Conservation (phyloP, 1,140 invertebrate species). For the Drosophila lacteicornis region DNA sequence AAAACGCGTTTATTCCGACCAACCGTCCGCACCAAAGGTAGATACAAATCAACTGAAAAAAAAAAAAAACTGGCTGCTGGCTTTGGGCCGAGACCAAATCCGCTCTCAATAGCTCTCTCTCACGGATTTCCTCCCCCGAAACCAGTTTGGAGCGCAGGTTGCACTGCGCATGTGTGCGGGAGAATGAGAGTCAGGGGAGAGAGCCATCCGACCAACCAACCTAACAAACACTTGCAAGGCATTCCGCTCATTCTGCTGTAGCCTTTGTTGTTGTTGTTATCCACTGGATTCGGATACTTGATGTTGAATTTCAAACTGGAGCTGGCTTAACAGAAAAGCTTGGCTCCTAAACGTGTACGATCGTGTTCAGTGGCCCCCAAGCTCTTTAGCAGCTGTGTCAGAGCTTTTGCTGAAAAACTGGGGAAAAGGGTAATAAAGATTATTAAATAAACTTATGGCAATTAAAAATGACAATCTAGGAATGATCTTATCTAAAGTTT, state of each 20-base stretch:
- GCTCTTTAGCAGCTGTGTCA: slow-evolving; percentile 11
- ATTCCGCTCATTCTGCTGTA: slow-evolving; percentile 18
- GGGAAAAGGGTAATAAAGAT: slow-evolving; percentile 1
- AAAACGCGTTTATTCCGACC: slow-evolving; percentile 64
- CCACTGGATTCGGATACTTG: background rate
- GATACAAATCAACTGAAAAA: slow-evolving; percentile 78
- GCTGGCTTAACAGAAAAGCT: slow-evolving; percentile 22
- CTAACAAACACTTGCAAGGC: slow-evolving; percentile 32
- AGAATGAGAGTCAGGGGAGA: slow-evolving; percentile 22
- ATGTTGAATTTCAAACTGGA: slow-evolving; percentile 13
- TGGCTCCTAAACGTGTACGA: slow-evolving; percentile 19
- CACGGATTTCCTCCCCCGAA: slow-evolving; percentile 74
- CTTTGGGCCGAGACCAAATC: slow-evolving; percentile 50
- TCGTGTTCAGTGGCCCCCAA: slow-evolving; percentile 15
- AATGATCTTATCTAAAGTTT: too few relatives aligned
- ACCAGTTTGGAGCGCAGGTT: slow-evolving; percentile 80
- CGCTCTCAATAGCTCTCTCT: slow-evolving; percentile 19
- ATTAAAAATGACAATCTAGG: background rate
- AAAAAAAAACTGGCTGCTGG: slow-evolving; percentile 66
- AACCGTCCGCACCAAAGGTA: slow-evolving; percentile 83
- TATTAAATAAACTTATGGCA: too few relatives aligned
- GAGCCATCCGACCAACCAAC: slow-evolving; percentile 61
- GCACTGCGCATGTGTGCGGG: slow-evolving; percentile 63
- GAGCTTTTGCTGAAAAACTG: slow-evolving; percentile 13
- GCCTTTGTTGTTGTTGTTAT: slow-evolving; percentile 11